Evolutionary conservation across 2,797 vertebrate genomes (phyloP).

Genomic region (Trachops cirrhosus): DNA sequence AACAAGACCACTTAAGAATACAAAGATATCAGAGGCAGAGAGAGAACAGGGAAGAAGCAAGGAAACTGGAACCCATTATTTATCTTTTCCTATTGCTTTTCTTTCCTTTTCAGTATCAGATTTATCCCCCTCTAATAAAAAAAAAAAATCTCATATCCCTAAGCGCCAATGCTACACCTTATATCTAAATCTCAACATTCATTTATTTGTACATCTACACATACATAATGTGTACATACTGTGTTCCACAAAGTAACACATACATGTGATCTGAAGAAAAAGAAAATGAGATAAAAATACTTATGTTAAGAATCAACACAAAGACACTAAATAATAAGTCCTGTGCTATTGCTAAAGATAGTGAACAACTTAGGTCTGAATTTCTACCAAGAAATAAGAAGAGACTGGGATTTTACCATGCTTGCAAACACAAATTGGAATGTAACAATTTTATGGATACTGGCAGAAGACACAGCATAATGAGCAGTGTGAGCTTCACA

Average conservation of each 20-base stretch:
- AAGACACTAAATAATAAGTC: neutral
- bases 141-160: rapidly evolving
- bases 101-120: neutral
- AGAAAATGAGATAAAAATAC: neutral
- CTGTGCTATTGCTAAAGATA: neutral
- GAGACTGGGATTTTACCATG: neutral
- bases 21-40: neutral
- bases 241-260: neutral
- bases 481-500: neutral
- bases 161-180: neutral
- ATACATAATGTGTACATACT: neutral
- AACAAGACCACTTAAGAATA: neutral
- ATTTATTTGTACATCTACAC: neutral
- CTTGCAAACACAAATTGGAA: neutral
- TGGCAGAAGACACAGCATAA: neutral
- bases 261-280: neutral
- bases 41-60: neutral
- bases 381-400: neutral
- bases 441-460: neutral
- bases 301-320: neutral
- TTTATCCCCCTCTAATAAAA: neutral
- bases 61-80: neutral
- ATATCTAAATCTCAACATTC: neutral
- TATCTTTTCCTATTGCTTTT: neutral
- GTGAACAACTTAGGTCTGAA: neutral